Percentiles rank a stretch among this genome's conserved stretches.
Conservation (phyloP, 1,140 invertebrate species). For the Acyrthosiphon pisum region DNA sequence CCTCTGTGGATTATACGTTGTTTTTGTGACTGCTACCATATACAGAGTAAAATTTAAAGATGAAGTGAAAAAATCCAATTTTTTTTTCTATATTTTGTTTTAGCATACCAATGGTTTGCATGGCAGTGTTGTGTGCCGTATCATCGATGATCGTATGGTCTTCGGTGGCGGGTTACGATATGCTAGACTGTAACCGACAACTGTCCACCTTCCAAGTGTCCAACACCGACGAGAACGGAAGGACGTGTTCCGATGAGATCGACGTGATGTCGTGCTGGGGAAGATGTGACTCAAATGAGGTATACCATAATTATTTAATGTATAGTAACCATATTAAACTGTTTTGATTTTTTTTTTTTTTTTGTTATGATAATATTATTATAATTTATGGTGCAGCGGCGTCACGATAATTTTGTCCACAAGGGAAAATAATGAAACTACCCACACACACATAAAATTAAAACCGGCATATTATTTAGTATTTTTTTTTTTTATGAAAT, state of each 20-base stretch:
- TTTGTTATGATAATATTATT: neutral
- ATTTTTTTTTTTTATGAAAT: too few species aligned
- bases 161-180: slow-evolving; percentile 56
- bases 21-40: too few species aligned
- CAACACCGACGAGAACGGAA: slow-evolving; percentile 70
- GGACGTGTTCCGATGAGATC: slow-evolving; percentile 75
- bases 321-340: too few species aligned
- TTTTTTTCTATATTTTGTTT: neutral
- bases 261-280: slow-evolving; percentile 82
- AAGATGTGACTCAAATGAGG: slow-evolving; percentile 82
- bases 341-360: neutral
- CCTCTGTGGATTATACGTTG: neutral
- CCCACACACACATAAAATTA: too few species aligned
- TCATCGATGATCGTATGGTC: slow-evolving; percentile 29
- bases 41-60: neutral
- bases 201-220: slow-evolving; percentile 65
- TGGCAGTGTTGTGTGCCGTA: neutral
- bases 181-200: slow-evolving; percentile 66
- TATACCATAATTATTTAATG: slow-evolving; percentile 56
- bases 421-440: too few species aligned
- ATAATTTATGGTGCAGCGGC: too few species aligned
- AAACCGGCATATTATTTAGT: too few species aligned
- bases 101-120: slow-evolving; percentile 6
- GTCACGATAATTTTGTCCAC: too few species aligned
- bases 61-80: neutral